Evolutionary conservation across 2,113 vertebrate species (phyloP), one percentile per base, ranked within the genome.

Genomic region (Jacana jacana): DNA sequence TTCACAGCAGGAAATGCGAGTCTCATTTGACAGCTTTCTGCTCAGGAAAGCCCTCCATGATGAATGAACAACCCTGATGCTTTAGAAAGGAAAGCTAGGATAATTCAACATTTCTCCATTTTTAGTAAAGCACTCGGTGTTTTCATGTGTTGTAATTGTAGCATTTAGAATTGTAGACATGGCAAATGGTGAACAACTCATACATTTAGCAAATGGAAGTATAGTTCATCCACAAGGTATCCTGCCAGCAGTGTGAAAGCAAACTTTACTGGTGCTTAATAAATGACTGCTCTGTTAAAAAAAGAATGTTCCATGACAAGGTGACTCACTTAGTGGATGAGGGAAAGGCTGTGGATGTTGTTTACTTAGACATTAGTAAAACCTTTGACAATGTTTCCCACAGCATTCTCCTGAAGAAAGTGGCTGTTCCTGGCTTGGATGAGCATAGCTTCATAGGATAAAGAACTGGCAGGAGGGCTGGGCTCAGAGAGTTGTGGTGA

Each of bases 191-290:
- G 65, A 85, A 57, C 40, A 88, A 86, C 54, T 94, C 2, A 48
- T 86, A 33, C 86, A 86, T 83, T 94, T 97, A 64, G 33, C 48
- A 95, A 93, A 91, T 52, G 80, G 72, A 88, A 84, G 30, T 82
- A 87, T 40, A 81, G 48, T 28, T 61, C 19, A 89, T 65, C 44
- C 51, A 84, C 52, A 81, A 92, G 68, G 61, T 44, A 68, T 84
- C 69, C 76, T 81, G 57, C 77, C 57, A 58, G 13, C 58, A 76
- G 9, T 31, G 40, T 81, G 92, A 97, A 97, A 88, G 49, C 35
- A 82, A 93, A 91, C 46, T 95, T 95, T 9, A 80, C 40, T 83
- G 19, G 48, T 89, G 31, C 61, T 94, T 91, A 97, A 90, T 89
- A 94, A 81, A 63, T 3, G 1, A 55, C 68, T 60, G 6, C 60